Conservation (phyloP, 1,140 invertebrate genomes). For the Drosophila sturtevanti region DNA sequence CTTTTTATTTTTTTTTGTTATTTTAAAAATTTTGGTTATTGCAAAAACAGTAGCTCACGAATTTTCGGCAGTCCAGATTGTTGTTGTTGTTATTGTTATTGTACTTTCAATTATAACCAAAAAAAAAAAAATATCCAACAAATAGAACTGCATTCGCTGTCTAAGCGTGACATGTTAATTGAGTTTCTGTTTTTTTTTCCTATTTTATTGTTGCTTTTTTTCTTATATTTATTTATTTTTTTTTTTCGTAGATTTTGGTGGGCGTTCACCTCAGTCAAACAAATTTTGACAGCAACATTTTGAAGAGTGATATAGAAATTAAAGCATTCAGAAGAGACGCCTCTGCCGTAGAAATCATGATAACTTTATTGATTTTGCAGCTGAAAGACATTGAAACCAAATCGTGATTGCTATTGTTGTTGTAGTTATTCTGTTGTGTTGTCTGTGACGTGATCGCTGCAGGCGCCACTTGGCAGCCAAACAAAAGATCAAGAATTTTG, state of each 20-base stretch:
- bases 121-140: slow-evolving; percentile 12
- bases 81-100: slow-evolving; percentile 25
- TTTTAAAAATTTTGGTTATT: slow-evolving; percentile 37
- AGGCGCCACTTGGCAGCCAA: slow-evolving; percentile 76
- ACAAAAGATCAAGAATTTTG: slow-evolving; percentile 77
- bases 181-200: slow-evolving; percentile 55
- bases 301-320: slow-evolving; percentile 55
- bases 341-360: slow-evolving; percentile 62
- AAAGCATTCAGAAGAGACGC: slow-evolving; percentile 49
- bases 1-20: slow-evolving; percentile 41
- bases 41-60: slow-evolving; percentile 75
- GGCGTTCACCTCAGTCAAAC: slow-evolving; percentile 60
- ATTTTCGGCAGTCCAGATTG: slow-evolving; percentile 45
- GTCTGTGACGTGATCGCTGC: slow-evolving; percentile 79
- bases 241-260: slow-evolving; percentile 23
- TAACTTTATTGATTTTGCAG: slow-evolving; percentile 76
- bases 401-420: slow-evolving; percentile 61
- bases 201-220: no score
- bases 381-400: slow-evolving; percentile 70
- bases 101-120: slow-evolving; percentile 67
- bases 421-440: slow-evolving; percentile 25
- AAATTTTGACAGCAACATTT: slow-evolving; percentile 68
- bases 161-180: slow-evolving; percentile 79
- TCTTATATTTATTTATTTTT: not conserved
- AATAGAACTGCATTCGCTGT: slow-evolving; percentile 64